Base-by-base conservation (phyloP, 2,888 invertebrate genomes). In the Microctonus aethiopoides region DNA sequence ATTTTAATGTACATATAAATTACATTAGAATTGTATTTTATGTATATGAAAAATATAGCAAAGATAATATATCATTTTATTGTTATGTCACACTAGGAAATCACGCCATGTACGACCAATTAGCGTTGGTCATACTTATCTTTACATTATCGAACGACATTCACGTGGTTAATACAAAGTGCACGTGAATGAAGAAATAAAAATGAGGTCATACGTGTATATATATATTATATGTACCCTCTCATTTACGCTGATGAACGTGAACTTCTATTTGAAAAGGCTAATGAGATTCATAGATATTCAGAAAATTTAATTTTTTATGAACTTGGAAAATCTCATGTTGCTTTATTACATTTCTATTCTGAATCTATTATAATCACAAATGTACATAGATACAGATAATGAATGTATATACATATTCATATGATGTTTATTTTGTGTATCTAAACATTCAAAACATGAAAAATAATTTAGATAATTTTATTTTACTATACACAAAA, bases 151-250 rank as follows among this genome's bases (percentile, higher is more conserved):
- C 51, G 64, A 10, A 51, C 46, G 41, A 46, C 66, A 16, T 16
- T 46, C 46, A 29, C 41, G 57, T 56, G 56, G 29, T 66, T 46
- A 2, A 16, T 6, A 16, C 16, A 13, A 7, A 32, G 16, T 57
- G 34, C 57, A 57, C 57, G 57, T 32, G 32, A 54, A 24, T 16
- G 52, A 24, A 39, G 20, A 57, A 66, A 52, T 26, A 26, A 34
- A 46, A 51, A 63, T n/a, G 16, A 10, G 13, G 32, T 29, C 20
- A 6, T 34, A 34, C 57, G 1, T 26, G 57, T 46, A 1, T 20
- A 46, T 46, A 46, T 9, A 6, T 6, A 46, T 46, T 9, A 6
- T 6, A 46, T 46, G 3, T 29, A 16, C 16, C 6, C 56, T 52
- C 52, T 16, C 22, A 20, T 20, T 11, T 26, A 16, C 46, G 7